Conservation (phyloP, 1,140 invertebrate species). For the Solen grandis region DNA sequence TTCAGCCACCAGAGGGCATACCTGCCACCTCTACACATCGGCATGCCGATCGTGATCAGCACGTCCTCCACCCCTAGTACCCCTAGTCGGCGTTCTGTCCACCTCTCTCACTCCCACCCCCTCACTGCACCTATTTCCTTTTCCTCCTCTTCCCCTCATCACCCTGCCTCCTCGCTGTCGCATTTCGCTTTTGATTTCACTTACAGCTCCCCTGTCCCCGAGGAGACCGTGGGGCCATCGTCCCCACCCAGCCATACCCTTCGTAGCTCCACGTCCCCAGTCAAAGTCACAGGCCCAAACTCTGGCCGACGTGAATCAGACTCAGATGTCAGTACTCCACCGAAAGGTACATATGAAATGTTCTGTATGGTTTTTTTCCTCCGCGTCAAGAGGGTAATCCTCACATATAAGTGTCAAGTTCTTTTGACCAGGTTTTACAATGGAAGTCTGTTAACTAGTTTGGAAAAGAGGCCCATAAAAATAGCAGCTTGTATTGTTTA, state of each 20-base stretch:
- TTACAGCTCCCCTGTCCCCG: conserved; percentile 72
- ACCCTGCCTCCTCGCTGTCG: conserved; percentile 80
- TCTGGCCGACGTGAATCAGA: conserved; percentile 89
- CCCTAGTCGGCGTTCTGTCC: background rate
- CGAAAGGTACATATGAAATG: conserved; percentile 95
- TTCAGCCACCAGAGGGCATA: conserved; percentile 40
- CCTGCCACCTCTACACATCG: conserved; percentile 49
- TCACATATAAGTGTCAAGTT: no score
- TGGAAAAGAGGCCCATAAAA: no score
- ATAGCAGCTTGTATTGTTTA: no score
- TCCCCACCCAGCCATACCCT: conserved; percentile 58
- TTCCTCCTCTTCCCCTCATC: conserved; percentile 47
- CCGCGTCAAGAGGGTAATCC: no score
- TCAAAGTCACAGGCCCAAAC: conserved; percentile 48
- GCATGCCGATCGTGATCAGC: conserved; percentile 32
- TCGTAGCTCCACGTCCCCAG: conserved; percentile 58
- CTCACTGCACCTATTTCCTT: conserved; percentile 48
- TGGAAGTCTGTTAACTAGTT: no score
- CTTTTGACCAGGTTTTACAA: no score
- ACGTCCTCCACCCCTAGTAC: conserved; percentile 32
- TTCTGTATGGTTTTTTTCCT: no score
- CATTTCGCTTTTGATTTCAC: conserved; percentile 81
- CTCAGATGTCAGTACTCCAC: conserved; percentile 94
- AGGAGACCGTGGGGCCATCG: conserved; percentile 63
- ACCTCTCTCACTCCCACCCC: conserved; percentile 38